Percentiles rank a stretch among this genome's conserved stretches.
These are phyloP conservation scores for Sciaenops ocellatus DNA, from an alignment of 2,797 vertebrate genomes.

Conservation along the genomic window DNA sequence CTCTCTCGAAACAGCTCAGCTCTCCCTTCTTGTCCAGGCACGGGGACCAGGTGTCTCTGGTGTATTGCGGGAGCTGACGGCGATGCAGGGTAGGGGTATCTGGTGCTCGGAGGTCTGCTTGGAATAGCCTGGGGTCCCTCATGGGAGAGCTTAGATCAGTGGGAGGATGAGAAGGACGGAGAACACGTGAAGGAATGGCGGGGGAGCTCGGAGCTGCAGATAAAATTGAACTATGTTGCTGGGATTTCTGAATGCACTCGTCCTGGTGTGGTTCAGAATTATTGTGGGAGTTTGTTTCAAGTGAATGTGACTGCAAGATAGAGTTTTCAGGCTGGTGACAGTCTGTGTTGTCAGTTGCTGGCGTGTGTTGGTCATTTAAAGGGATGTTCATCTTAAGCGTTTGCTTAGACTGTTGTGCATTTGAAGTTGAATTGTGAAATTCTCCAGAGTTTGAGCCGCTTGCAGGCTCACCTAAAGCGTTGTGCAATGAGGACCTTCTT, in stretches of 20 bases:
- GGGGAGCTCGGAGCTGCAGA: slow-evolving; percentile 68
- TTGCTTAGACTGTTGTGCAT: slow-evolving; percentile 74
- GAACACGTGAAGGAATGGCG: slow-evolving; percentile 76
- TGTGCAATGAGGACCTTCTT: slow-evolving; percentile 74
- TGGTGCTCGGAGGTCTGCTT: slow-evolving; percentile 69
- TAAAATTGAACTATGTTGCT: slow-evolving; percentile 48
- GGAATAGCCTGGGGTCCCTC: slow-evolving; percentile 81
- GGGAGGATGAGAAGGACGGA: slow-evolving; percentile 77
- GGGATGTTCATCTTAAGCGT: slow-evolving; percentile 87
- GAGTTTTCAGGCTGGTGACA: slow-evolving; percentile 69
- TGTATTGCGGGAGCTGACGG: slow-evolving; percentile 77
- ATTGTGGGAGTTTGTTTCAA: slow-evolving; percentile 52
- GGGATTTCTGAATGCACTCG: slow-evolving; percentile 45
- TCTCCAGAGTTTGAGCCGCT: slow-evolving; percentile 57
- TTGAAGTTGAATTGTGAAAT: slow-evolving; percentile 48
- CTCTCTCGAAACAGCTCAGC: slow-evolving; percentile 52
- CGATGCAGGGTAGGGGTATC: slow-evolving; percentile 85
- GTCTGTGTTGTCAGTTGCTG: slow-evolving; percentile 72
- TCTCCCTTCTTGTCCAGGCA: slow-evolving; percentile 56
- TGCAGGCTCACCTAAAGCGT: slow-evolving; percentile 63
- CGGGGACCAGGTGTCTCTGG: slow-evolving; percentile 73
- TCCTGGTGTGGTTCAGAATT: slow-evolving; percentile 46
- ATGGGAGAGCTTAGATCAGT: slow-evolving; percentile 81
- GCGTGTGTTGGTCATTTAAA: slow-evolving; percentile 77
- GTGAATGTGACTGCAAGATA: slow-evolving; percentile 38